Conservation (phyloP, 2,113 vertebrate genomes). For the Oncorhynchus tshawytscha region DNA sequence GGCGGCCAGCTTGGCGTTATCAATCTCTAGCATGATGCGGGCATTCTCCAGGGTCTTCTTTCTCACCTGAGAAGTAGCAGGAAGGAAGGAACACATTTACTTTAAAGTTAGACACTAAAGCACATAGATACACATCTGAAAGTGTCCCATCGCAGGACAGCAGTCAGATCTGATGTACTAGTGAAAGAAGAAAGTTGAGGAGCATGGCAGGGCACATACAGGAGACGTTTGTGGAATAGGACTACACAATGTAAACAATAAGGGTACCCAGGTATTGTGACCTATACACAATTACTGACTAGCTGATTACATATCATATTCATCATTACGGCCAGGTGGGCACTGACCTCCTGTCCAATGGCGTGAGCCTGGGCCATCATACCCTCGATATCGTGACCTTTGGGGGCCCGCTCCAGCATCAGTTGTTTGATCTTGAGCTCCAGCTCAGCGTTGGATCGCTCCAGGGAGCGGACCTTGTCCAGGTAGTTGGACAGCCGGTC, state of each 20-base stretch:
- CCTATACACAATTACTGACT: too few relatives aligned
- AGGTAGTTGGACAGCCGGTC: constrained; percentile 81
- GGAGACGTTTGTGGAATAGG: too few relatives aligned
- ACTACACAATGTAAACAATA: too few relatives aligned
- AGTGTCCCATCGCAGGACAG: neutral
- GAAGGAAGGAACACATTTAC: neutral
- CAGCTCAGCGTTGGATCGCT: constrained; percentile 76
- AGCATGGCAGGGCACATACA: too few relatives aligned
- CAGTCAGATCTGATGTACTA: neutral
- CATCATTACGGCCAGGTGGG: neutral
- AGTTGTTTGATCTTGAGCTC: constrained; percentile 80
- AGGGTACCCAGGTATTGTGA: too few relatives aligned
- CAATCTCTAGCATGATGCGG: constrained; percentile 79
- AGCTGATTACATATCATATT: neutral
- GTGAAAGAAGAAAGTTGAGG: neutral
- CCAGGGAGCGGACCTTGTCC: constrained; percentile 76
- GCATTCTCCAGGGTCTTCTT: constrained; percentile 77
- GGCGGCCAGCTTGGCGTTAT: constrained; percentile 81
- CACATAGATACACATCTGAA: too few relatives aligned
- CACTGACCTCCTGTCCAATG: constrained; percentile 75
- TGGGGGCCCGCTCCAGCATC: constrained; percentile 69
- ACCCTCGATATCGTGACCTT: constrained; percentile 61
- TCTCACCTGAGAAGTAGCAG: constrained; percentile 64
- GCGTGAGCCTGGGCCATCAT: constrained; percentile 73
- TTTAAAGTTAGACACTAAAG: neutral